These are phyloP conservation scores for Phaetusa simplex DNA, from an alignment of 2,113 vertebrate species.

Conservation along the genomic window DNA sequence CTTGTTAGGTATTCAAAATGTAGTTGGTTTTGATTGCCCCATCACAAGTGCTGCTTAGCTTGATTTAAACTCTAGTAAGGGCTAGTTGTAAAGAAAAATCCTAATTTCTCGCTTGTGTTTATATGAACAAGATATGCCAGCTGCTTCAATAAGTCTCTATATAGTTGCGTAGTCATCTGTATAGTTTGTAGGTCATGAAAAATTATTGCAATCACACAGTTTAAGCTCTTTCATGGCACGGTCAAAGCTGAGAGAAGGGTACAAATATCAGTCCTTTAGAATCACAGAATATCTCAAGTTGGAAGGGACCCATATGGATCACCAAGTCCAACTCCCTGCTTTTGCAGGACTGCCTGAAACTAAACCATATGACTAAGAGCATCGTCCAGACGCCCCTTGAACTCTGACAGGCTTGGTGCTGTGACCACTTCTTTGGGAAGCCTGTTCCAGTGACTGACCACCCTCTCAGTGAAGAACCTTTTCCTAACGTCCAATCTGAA, in stretches of 20 bases:
- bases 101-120: background rate
- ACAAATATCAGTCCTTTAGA: background rate
- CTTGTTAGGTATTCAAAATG: background rate
- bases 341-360: background rate
- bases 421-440: background rate
- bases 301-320: background rate
- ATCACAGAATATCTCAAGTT: background rate
- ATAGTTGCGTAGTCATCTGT: background rate
- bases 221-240: background rate
- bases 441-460: fast-evolving
- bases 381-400: background rate
- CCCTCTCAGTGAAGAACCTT: background rate
- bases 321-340: background rate
- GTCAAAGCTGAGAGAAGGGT: background rate
- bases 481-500: background rate
- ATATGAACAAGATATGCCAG: background rate
- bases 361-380: background rate
- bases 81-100: background rate
- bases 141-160: background rate
- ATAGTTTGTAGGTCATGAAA: background rate
- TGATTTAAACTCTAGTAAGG: background rate
- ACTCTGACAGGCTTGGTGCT: background rate
- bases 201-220: background rate
- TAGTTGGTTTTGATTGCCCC: background rate
- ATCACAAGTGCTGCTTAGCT: background rate